A percentile compares a stretch with the other conserved stretches of the same genome.
These are phyloP conservation scores for Orycteropus afer DNA, from an alignment of 2,113 vertebrate genomes.

Conservation along the genomic window DNA sequence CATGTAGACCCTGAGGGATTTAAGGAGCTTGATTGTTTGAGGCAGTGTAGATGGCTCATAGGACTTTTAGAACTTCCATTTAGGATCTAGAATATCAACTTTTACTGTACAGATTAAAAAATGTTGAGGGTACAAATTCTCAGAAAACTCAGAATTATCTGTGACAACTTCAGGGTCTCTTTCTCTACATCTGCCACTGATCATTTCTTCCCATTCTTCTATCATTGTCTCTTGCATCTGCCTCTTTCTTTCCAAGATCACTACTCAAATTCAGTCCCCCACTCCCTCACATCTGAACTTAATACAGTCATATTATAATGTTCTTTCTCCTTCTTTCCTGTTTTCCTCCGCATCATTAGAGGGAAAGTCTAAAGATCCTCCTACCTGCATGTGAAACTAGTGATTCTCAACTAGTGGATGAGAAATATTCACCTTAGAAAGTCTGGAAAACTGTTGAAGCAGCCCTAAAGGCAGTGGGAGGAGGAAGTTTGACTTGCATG, in stretches of 20 bases:
- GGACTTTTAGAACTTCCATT: neutral
- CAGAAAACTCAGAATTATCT: neutral
- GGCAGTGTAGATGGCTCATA: rapidly evolving
- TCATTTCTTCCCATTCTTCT: neutral
- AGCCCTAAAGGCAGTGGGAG: neutral
- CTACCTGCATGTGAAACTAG: neutral
- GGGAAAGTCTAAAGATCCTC: neutral
- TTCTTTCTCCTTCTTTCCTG: neutral
- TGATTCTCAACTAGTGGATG: neutral
- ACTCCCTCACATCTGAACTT: neutral
- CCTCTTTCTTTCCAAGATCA: neutral
- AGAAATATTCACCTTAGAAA: neutral
- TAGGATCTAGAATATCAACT: neutral
- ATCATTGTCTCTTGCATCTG: neutral
- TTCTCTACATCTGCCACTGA: neutral
- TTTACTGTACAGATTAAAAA: neutral
- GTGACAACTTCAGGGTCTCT: neutral
- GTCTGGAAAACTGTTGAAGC: neutral
- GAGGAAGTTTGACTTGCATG: neutral
- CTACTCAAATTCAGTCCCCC: neutral
- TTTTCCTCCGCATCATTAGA: neutral
- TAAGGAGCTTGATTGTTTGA: neutral
- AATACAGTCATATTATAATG: neutral
- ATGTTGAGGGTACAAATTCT: neutral
- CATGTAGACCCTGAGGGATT: neutral